Evolutionary conservation across 2,113 vertebrate species (phyloP), one percentile per base, ranked within the genome.

Genomic region (Protomyctophum bolini): DNA sequence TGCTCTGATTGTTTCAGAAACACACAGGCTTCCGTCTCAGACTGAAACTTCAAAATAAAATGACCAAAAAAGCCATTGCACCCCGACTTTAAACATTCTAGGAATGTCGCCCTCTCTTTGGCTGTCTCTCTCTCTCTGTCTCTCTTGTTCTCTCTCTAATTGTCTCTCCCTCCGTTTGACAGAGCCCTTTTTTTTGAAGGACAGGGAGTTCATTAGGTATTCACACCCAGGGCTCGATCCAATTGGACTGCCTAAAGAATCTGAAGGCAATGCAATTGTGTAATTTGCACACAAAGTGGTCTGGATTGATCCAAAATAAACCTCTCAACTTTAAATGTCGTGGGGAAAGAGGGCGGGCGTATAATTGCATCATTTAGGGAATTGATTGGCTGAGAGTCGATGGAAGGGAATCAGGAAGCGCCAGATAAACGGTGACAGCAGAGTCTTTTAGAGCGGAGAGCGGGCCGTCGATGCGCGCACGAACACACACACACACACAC

Each of bases 331-430:
- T 95, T 94, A 94, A 96, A 94, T 94, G 91, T 93, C 85, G 83
- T 63, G 49, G 72, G 61, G 79, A 81, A 86, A 90, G 91, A 83
- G 85, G 89, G 93, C 91, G 92, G 85, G 87, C 89, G 89, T 92
- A 94, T 94, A 94, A 95, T 95, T 94, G 95, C 94, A 96, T 94
- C 93, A 96, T 95, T 95, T 96, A 94, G 93, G 91, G 94, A 94
- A 96, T 94, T 94, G 94, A 94, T 95, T 95, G 93, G 90, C 74
- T 85, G 88, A 90, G 92, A 94, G 92, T 95, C 94, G 93, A 95
- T 95, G 91, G 90, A 93, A 93, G 91, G 90, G 92, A 93, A 94
- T 93, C 93, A 93, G 94, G 95, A 96, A 95, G 93, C 93, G 90
- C 92, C 90, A 89, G 93, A 93, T 91, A 90, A 93, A 94, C 92